phyloP scores from a whole-genome alignment of 2,888 invertebrate species.

The Eledone cirrhosa region DNA sequence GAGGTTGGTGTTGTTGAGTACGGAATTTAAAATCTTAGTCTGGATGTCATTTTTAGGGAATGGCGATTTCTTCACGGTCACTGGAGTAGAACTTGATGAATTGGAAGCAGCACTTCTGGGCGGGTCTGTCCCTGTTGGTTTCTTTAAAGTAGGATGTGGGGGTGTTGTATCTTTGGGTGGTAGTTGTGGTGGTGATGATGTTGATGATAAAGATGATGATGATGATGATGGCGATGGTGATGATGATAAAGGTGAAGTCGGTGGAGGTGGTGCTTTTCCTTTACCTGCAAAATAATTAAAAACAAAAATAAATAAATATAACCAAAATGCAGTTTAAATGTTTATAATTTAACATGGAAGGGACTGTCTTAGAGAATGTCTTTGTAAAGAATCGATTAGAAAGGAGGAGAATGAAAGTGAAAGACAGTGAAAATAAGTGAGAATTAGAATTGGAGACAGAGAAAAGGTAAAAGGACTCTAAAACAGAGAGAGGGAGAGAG shows the following conservation, averaged over 20 bases:
- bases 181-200: background rate
- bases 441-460: background rate
- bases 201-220: background rate
- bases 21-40: background rate
- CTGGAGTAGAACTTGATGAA: background rate
- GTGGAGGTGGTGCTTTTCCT: slow-evolving; percentile 19
- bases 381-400: background rate
- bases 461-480: background rate
- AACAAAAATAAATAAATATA: too few species aligned
- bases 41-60: background rate
- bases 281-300: background rate
- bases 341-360: too few species aligned
- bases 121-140: background rate
- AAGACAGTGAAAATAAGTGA: background rate
- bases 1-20: background rate
- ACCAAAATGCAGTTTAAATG: too few species aligned
- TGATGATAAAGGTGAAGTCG: background rate
- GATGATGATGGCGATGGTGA: background rate
- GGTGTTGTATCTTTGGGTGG: slow-evolving; percentile 19
- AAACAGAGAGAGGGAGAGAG: background rate
- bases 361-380: background rate
- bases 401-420: background rate
- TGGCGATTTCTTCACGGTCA: background rate
- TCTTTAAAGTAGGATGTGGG: background rate
- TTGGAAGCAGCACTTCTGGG: background rate